A percentile compares a stretch with the other conserved stretches of the same genome.
phyloP scores from a whole-genome alignment of 2,888 invertebrate species.

The Serrognathus titanus region DNA sequence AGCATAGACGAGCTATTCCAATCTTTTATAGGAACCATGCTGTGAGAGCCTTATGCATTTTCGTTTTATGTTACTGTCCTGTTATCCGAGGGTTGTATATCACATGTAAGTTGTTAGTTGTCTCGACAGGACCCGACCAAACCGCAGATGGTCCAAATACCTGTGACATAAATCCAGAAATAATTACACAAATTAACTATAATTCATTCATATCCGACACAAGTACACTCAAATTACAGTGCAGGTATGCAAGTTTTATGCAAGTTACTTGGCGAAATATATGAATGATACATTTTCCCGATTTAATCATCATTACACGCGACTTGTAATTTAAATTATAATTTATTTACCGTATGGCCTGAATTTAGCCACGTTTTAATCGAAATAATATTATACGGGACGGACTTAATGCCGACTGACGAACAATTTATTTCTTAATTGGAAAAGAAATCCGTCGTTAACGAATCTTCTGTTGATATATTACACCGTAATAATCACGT shows the following conservation, averaged over 20 bases:
- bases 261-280: constrained; percentile 5
- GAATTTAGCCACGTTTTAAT: constrained; percentile 9
- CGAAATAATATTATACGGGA: constrained; percentile 5
- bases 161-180: constrained; percentile 31
- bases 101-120: constrained; percentile 28
- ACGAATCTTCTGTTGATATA: constrained; percentile 22
- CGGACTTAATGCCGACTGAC: background rate
- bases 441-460: constrained; percentile 21
- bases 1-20: constrained; percentile 20
- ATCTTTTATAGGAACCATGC: constrained; percentile 29
- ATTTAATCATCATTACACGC: constrained; percentile 7
- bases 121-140: constrained; percentile 21
- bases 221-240: constrained; percentile 6
- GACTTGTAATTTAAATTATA: constrained; percentile 6
- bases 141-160: constrained; percentile 28
- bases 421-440: constrained; percentile 26
- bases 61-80: constrained; percentile 34
- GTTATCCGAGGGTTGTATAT: constrained; percentile 32
- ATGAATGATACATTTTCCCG: constrained; percentile 8
- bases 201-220: constrained; percentile 22
- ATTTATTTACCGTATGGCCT: constrained; percentile 3
- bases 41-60: constrained; percentile 29
- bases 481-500: constrained; percentile 22
- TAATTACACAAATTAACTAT: constrained; percentile 29
- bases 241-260: constrained; percentile 1